phyloP scores from a whole-genome alignment of 2,113 vertebrate genomes.

The Rattus rattus region DNA sequence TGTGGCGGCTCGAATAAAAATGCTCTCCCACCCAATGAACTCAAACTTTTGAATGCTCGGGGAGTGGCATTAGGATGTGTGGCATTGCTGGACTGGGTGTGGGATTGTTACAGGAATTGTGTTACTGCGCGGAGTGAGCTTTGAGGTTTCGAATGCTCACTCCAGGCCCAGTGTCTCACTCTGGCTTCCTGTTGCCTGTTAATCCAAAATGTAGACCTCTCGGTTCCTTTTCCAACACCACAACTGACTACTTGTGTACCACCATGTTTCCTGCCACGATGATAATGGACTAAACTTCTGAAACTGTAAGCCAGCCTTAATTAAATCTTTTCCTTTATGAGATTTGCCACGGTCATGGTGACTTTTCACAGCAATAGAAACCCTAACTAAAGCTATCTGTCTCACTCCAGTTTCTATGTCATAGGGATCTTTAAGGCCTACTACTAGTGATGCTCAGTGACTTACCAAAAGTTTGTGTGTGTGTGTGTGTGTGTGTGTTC shows the following conservation, averaged over 20 bases:
- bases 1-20: neutral
- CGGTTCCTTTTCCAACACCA: neutral
- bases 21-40: neutral
- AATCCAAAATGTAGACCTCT: neutral
- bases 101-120: neutral
- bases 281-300: neutral
- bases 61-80: neutral
- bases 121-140: neutral
- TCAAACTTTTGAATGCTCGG: neutral
- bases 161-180: neutral
- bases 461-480: neutral
- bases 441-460: neutral
- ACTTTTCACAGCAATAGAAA: neutral
- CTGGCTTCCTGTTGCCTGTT: neutral
- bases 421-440: neutral
- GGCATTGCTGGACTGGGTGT: neutral
- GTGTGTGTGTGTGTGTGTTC: neutral
- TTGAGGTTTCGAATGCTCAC: neutral
- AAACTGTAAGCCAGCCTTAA: neutral
- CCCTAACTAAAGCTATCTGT: neutral
- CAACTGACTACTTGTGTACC: neutral
- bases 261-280: neutral
- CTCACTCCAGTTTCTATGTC: neutral
- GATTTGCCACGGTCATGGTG: neutral
- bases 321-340: neutral